Evolutionary conservation across 2,888 invertebrate species (phyloP), one percentile per base, ranked within the genome.

Genomic region (Xestia rhomboidea): DNA sequence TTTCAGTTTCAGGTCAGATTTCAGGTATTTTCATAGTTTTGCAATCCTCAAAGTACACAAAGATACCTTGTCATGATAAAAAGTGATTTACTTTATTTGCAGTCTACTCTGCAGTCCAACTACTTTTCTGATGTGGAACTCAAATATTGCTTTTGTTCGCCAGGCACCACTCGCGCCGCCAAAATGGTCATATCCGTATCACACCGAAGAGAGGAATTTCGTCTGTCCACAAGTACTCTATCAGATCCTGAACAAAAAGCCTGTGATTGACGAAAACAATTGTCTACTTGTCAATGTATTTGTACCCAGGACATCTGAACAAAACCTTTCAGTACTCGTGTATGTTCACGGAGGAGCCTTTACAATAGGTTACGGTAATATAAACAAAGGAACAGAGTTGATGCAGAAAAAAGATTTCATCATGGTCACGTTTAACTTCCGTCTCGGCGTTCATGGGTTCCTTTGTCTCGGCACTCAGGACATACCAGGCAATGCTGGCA

Each of bases 241-340:
- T 27, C 6, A 24, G 21, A 15, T 81, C n/a, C 4, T 46, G 5
- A 15, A 21, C 13, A 57, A 62, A 38, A 76, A 77, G 2, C 78
- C 83, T 63, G 63, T 51, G 0, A 76, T 82, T 63, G 85, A 89
- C 60, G 94, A 95, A 76, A 91, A 95, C 49, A 92, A 95, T 54
- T 96, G 96, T 74, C 90, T 96, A 0, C 87, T 93, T 41, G 90
- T 94, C n/a, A 96, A 94, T 82, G 90, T 96, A 7, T 95, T 91
- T 73, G 93, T 94, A 3, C 94, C 95, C 1, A 91, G 92, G 68
- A 94, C 93, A 30, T 60, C 87, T 18, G 84, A 88, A 41, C 82
- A 76, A 24, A 88, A 92, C 4, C 85, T 90, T 1, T 89, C 92
- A 0, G 92, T 93, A 0, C 70, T 91, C 5, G 92, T 93, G 0